These are phyloP conservation scores for Phrynosoma platyrhinos DNA, from an alignment of 2,113 vertebrate species.

Conservation along the genomic window DNA sequence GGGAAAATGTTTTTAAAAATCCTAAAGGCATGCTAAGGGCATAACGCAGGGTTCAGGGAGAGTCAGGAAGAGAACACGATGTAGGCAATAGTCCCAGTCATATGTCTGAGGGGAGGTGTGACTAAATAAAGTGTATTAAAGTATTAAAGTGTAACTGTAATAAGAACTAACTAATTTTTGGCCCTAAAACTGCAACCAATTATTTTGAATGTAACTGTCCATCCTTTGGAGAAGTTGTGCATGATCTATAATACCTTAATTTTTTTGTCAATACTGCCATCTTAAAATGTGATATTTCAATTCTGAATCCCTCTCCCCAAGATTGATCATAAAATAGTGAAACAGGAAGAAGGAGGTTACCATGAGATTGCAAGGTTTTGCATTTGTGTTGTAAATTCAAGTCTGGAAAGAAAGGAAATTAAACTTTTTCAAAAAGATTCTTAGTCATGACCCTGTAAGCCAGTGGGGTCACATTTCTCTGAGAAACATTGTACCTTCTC, in stretches of 20 bases:
- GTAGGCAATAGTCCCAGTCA: no score
- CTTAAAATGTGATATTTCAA: neutral
- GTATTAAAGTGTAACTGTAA: neutral
- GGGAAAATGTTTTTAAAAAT: no score
- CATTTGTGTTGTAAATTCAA: slow-evolving; percentile 46
- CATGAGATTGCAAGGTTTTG: slow-evolving; percentile 7
- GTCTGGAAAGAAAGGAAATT: slow-evolving; percentile 62
- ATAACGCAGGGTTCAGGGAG: no score
- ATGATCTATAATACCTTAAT: neutral
- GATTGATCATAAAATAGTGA: neutral
- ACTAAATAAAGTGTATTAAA: no score
- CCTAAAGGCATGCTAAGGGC: no score
- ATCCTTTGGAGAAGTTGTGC: neutral
- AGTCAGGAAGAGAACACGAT: no score
- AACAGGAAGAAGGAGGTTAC: neutral
- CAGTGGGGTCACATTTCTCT: slow-evolving; percentile 41
- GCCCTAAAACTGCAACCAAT: neutral
- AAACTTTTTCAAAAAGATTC: slow-evolving; percentile 51
- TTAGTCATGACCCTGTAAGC: slow-evolving; percentile 58
- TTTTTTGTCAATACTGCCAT: neutral
- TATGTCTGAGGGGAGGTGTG: no score
- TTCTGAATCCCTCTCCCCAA: neutral
- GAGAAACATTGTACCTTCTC: slow-evolving; percentile 55
- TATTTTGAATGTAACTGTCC: neutral
- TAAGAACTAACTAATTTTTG: neutral